A percentile compares a stretch with the other conserved stretches of the same genome.
Conservation (phyloP, 2,888 invertebrate genomes). For the Trissoscelio sp. region DNA sequence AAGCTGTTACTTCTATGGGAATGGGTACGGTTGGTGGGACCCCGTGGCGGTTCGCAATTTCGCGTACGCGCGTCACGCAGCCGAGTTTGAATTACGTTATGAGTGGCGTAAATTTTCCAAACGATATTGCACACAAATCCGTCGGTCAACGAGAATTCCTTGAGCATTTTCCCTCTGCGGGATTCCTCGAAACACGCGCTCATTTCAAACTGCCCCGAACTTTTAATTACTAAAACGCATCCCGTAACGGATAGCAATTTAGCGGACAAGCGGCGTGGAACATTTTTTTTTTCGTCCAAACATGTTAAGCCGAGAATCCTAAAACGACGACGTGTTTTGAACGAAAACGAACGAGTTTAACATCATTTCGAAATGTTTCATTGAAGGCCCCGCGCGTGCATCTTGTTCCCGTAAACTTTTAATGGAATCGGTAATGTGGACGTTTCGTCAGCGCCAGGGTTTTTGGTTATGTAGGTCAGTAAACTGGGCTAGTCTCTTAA, state of each 20-base stretch:
- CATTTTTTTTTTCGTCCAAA: constrained; percentile 20
- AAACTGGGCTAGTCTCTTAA: constrained; percentile 5
- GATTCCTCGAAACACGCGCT: constrained; percentile 60
- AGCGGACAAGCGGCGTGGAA: constrained; percentile 33
- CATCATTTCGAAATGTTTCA: constrained; percentile 44
- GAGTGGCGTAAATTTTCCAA: constrained; percentile 38
- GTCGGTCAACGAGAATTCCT: constrained; percentile 47
- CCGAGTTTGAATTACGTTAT: constrained; percentile 29
- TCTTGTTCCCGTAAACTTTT: constrained; percentile 52
- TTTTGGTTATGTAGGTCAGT: constrained; percentile 19
- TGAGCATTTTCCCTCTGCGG: constrained; percentile 43
- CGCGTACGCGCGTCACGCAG: constrained; percentile 2
- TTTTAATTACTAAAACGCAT: constrained; percentile 67
- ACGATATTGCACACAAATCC: constrained; percentile 38
- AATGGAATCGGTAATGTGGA: constrained; percentile 50
- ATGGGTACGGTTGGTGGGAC: too few relatives aligned
- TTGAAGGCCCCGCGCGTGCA: constrained; percentile 24
- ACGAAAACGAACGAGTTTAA: constrained; percentile 54
- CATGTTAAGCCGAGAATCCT: constrained; percentile 44
- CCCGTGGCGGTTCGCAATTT: constrained; percentile 5
- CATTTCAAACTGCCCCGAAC: constrained; percentile 63
- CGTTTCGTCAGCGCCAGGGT: neutral
- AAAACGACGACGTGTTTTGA: constrained; percentile 43
- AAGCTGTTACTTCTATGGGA: too few relatives aligned
- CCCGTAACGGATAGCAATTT: constrained; percentile 61